Conservation (phyloP, 2,797 vertebrate genomes). For the Muscicapa comitata region DNA sequence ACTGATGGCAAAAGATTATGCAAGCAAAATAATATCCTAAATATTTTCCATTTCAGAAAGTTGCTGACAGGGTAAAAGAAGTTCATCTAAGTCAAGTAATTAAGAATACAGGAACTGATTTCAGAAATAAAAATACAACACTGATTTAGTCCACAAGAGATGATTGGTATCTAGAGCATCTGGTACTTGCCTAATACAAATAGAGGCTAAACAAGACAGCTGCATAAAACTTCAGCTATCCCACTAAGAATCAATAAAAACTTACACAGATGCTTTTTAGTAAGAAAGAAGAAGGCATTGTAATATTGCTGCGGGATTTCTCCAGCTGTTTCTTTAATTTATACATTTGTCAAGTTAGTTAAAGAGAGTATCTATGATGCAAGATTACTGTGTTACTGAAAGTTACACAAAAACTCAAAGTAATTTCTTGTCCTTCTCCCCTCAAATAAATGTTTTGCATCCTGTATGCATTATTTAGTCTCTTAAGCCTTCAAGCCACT, state of each 20-base stretch:
- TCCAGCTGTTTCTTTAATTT: background rate
- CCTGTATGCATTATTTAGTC: slow-evolving; percentile 5
- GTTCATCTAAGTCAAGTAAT: background rate
- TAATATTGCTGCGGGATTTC: background rate
- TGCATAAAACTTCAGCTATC: background rate
- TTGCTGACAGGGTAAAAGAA: background rate
- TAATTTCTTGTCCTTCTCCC: background rate
- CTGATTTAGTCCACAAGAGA: background rate
- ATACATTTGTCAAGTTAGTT: background rate
- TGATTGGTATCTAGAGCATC: background rate
- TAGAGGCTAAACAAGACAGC: background rate
- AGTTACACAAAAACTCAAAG: background rate
- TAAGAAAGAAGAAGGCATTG: background rate
- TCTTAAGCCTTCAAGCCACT: background rate
- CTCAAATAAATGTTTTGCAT: background rate
- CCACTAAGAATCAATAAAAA: background rate
- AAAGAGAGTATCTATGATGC: background rate
- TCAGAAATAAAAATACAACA: background rate
- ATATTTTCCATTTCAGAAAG: background rate
- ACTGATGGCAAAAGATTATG: background rate
- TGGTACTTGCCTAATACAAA: background rate
- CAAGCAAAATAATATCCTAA: background rate
- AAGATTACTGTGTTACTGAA: background rate
- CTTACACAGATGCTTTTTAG: background rate
- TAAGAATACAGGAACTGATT: background rate